Evolutionary conservation across 92 coral and sea anemone genomes (phyloP), one percentile per base, ranked within the genome.

Genomic region (Phenganax stokvisi): DNA sequence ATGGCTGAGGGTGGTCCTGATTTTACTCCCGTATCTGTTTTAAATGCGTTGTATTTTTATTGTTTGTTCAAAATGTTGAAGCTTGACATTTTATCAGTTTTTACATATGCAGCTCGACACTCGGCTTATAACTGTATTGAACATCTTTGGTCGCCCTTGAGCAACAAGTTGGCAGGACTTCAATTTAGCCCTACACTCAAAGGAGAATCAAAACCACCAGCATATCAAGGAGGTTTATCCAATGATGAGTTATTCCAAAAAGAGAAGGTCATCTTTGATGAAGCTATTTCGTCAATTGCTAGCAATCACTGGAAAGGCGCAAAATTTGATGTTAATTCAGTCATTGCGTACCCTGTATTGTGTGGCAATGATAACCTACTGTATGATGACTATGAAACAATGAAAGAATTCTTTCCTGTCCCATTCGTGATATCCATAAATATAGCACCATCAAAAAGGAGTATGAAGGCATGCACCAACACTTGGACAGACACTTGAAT

Each of bases 131-230:
- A 59, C 20, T 59, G 65, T 59, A 9, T 59, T 59, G 65, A 59
- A 27, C 65, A 59, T 27, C 65, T 59, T 59, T 59, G 65, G 65
- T 59, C 65, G 12, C 80, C 80, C 65, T 54, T 28, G 54, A 55
- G 69, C 58, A 77, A 77, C 54, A 64, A 68, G 66, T 68, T 77
- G 56, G 81, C 81, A 30, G 81, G 71, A 56, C 67, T 76, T 54
- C 62, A 57, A 76, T 66, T 56, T 62, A 25, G 68, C 62, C 53
- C 81, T 9, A 76, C 37, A 37, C 51, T 76, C 27, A 37, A 62
- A 76, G 37, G 71, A 68, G 79, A 57, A 59, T 69, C 75, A 52
- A 73, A 83, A 55, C 80, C 85, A 47, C 81, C 85, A 25, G 61
- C 73, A 57, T 72, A 83, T 15, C 85, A 83, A 63, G 74, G 52